phyloP scores from a whole-genome alignment of 2,797 vertebrate species.

The Dipus sagitta region DNA sequence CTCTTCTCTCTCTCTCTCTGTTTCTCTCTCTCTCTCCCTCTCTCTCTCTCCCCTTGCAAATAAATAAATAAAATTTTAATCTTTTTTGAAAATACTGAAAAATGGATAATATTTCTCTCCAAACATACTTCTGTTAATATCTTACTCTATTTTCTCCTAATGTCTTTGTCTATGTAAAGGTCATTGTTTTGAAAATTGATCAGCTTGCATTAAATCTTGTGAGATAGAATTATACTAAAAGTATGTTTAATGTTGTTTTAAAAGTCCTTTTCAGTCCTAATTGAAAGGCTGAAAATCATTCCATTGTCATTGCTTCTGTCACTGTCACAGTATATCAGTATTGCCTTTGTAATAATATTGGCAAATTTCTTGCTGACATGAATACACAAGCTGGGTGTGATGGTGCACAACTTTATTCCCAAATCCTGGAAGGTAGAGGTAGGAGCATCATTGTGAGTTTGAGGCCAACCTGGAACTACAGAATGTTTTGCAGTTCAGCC shows the following conservation, averaged over 20 bases:
- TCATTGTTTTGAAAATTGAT: conserved; percentile 46
- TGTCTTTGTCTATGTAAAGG: background rate
- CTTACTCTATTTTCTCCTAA: conserved; percentile 35
- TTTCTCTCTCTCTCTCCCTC: too few species aligned
- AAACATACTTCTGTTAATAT: background rate
- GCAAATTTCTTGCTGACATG: conserved; percentile 29
- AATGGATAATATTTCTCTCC: background rate
- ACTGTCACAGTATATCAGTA: background rate
- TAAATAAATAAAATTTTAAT: too few species aligned
- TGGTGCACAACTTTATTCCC: too few species aligned
- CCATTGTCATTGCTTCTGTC: conserved; percentile 7
- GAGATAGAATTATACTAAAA: conserved; percentile 29
- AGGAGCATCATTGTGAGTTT: too few species aligned
- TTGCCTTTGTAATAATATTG: conserved; percentile 42
- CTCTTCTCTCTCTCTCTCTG: too few species aligned
- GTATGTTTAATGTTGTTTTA: background rate
- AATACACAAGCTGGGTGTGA: too few species aligned
- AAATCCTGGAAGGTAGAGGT: too few species aligned
- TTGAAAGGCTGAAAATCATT: conserved; percentile 16
- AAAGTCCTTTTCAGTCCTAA: conserved; percentile 32
- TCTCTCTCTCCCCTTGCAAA: too few species aligned
- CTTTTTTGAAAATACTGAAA: background rate
- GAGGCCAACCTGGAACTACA: too few species aligned
- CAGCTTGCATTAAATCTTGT: background rate
- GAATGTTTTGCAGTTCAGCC: too few species aligned